Conservation (phyloP, 2,888 invertebrate genomes). For the Drosophila merina region DNA sequence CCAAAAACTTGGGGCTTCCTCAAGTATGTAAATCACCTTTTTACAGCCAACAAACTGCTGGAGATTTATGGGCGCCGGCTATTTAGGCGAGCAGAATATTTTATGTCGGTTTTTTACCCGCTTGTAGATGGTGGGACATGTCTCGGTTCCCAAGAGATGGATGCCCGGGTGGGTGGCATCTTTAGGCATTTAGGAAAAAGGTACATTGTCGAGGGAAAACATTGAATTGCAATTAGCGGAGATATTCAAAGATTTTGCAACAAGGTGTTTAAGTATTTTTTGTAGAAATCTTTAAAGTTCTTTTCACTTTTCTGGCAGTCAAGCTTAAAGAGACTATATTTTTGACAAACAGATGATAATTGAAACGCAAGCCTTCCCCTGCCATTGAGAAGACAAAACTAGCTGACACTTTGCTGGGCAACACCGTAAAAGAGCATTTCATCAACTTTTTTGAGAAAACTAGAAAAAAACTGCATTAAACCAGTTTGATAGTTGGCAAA, state of each 20-base stretch:
- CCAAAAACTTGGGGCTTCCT: conserved; percentile 29
- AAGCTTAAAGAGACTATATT: conserved; percentile 4
- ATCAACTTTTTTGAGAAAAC: conserved; percentile 27
- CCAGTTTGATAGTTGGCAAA: conserved; percentile 72
- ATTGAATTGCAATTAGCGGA: conserved; percentile 36
- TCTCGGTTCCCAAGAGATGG: conserved; percentile 32
- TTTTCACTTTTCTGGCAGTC: conserved; percentile 37
- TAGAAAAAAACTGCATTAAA: conserved; percentile 67
- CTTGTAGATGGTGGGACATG: conserved; percentile 22
- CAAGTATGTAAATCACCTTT: conserved; percentile 73
- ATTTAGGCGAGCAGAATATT: conserved; percentile 70
- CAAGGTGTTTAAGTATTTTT: background rate
- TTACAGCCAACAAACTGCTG: conserved; percentile 57
- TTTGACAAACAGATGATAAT: background rate
- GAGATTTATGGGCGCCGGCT: conserved; percentile 70
- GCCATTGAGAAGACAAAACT: conserved; percentile 33
- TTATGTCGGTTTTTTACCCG: conserved; percentile 34
- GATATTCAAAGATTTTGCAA: background rate
- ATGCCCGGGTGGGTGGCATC: conserved; percentile 33
- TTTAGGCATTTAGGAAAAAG: background rate
- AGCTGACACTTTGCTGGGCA: conserved; percentile 5
- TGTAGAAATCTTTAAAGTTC: background rate
- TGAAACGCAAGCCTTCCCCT: conserved; percentile 19
- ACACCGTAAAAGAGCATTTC: conserved; percentile 40
- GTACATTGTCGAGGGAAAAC: conserved; percentile 19